These are phyloP conservation scores for Aleiodes sp. DNA, from an alignment of 1,140 invertebrate species.

Conservation along the genomic window DNA sequence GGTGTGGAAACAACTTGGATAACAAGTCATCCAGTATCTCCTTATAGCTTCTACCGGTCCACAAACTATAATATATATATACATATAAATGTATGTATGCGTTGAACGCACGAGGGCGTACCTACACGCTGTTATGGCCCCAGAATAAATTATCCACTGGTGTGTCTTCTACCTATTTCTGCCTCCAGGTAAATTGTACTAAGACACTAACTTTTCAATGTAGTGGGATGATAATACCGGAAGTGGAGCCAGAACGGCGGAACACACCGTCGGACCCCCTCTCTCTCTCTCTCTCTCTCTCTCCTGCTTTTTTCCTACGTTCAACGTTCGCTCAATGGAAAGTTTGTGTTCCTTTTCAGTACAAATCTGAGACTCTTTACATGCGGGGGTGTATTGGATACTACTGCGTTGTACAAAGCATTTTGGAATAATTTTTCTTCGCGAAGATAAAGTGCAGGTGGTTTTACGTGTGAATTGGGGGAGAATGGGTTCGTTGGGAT, in stretches of 20 bases:
- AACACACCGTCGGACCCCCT: conserved; percentile 48
- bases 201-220: too few relatives aligned
- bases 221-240: conserved; percentile 64
- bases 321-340: conserved; percentile 65
- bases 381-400: conserved; percentile 11
- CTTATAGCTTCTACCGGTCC: conserved; percentile 10
- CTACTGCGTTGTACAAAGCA: not conserved
- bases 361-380: conserved; percentile 40
- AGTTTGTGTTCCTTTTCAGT: conserved; percentile 61
- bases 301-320: too few relatives aligned
- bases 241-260: conserved; percentile 63
- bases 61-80: not conserved
- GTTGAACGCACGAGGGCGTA: conserved; percentile 32
- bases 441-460: too few relatives aligned
- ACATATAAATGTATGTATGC: not conserved
- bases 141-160: conserved; percentile 40
- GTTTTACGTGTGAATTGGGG: too few relatives aligned
- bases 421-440: too few relatives aligned
- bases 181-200: not conserved
- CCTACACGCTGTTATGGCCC: conserved; percentile 37
- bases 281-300: too few relatives aligned
- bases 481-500: too few relatives aligned
- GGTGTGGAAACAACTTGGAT: conserved; percentile 9
- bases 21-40: conserved; percentile 6
- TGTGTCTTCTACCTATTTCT: conserved; percentile 23